Evolutionary conservation across 2,888 invertebrate species (phyloP).

Genomic region (Phorcus lineatus): DNA sequence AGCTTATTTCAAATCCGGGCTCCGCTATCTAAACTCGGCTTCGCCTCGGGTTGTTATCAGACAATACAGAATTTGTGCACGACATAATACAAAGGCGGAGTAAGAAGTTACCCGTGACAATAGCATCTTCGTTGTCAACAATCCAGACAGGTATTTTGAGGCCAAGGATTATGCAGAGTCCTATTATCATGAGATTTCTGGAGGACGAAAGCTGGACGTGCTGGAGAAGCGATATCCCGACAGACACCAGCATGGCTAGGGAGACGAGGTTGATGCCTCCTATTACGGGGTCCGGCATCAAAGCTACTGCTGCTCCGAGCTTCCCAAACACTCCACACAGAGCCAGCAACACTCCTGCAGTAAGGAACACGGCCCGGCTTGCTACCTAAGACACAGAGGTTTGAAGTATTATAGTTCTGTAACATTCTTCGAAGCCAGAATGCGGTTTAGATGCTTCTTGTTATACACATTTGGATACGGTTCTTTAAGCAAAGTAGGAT

Average conservation of each 20-base stretch:
- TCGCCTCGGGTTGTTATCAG: too few relatives aligned
- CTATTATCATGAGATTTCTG: conserved; percentile 91
- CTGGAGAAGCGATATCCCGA: conserved; percentile 72
- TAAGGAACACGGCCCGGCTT: conserved; percentile 75
- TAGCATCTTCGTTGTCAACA: conserved; percentile 38
- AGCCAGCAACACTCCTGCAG: conserved; percentile 75
- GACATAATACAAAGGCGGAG: too few relatives aligned
- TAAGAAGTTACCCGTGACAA: conserved; percentile 62
- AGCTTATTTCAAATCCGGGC: too few relatives aligned
- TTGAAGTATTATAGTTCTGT: background rate
- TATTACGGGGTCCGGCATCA: conserved; percentile 77
- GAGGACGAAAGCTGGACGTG: conserved; percentile 86
- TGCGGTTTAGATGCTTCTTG: too few relatives aligned
- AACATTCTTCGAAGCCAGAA: too few relatives aligned
- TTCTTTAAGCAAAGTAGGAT: too few relatives aligned
- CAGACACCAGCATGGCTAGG: conserved; percentile 71
- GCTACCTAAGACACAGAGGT: conserved; percentile 70
- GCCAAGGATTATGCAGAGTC: conserved; percentile 90
- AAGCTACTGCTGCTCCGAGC: conserved; percentile 76
- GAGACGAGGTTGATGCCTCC: conserved; percentile 71
- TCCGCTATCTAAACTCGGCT: too few relatives aligned
- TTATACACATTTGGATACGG: too few relatives aligned
- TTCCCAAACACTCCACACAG: conserved; percentile 76
- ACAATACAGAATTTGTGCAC: too few relatives aligned
- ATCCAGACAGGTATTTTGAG: conserved; percentile 77